phyloP scores from a whole-genome alignment of 2,113 vertebrate genomes.

The Bos indicus region DNA sequence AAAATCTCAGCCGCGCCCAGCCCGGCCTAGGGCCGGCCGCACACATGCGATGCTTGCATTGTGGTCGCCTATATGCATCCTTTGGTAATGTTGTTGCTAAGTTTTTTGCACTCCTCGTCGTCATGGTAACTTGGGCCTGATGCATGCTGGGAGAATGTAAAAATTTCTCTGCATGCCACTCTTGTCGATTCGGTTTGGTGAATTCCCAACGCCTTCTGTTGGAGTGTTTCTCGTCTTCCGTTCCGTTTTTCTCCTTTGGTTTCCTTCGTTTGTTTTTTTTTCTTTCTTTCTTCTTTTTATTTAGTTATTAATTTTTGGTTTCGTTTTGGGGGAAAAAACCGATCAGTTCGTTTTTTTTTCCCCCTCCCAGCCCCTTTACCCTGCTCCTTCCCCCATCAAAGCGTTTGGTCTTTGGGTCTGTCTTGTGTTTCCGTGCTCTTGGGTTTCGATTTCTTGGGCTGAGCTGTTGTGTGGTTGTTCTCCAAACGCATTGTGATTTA shows the following conservation, averaged over 20 bases:
- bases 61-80: conserved; percentile 97
- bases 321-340: conserved; percentile 14
- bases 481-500: conserved; percentile 79
- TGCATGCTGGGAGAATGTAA: conserved; percentile 99
- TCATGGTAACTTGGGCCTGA: conserved; percentile 95
- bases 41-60: conserved; percentile 86
- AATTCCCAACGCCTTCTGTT: conserved; percentile 56
- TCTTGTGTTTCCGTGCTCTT: conserved; percentile 76
- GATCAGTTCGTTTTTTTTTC: conserved; percentile 66
- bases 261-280: not conserved
- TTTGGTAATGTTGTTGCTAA: conserved; percentile 97
- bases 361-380: not conserved
- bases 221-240: conserved; percentile 48
- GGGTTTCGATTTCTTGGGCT: conserved; percentile 76
- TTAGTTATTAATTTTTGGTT: conserved; percentile 9
- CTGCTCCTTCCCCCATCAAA: not conserved
- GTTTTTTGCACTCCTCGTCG: conserved; percentile 93
- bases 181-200: conserved; percentile 75
- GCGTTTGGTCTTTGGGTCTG: conserved; percentile 70
- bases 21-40: conserved; percentile 89
- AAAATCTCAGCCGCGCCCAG: conserved; percentile 78
- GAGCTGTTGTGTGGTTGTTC: conserved; percentile 79
- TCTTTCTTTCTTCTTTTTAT: not conserved
- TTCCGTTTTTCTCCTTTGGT: conserved; percentile 26
- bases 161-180: conserved; percentile 92